Evolutionary conservation across 2,888 invertebrate species (phyloP), one percentile per base, ranked within the genome.

Genomic region (Agonopterix alstromeriana): DNA sequence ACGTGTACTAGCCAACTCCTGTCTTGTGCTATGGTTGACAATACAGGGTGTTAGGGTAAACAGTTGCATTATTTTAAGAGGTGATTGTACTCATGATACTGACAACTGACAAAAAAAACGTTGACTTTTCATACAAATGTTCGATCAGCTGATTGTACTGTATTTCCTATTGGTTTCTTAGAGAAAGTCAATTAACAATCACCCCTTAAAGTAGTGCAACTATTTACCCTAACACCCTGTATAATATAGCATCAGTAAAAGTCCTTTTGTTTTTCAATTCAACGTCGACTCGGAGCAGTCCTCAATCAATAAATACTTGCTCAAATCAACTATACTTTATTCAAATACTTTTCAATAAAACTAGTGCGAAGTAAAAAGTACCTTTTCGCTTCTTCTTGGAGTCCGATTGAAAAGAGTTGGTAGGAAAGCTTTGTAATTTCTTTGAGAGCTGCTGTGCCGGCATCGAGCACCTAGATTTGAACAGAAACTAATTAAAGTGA

Each of bases 401-500:
- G 53, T 46, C 42, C 46, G 42, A 50, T 50, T 42, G 10, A 35
- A 17, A 40, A 35, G 35, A 17, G 43, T 46, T 48, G 38, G 38
- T 38, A 38, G 47, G 51, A 48, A 47, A 53, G 53, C 53, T 55
- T 51, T 53, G 65, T 71, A 75, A 78, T 77, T 78, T 78, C 75
- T 77, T 75, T 73, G 70, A 70, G 65, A 68, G 65, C 58, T 63
- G 68, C 73, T 69, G 64, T 58, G 71, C 65, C 67, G 59, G 64
- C 72, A 67, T 67, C 61, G 62, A 64, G 60, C 12, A 11, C n/a
- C 8, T 61, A 65, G 65, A 68, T 71, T 74, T 73, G 70, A 66
- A 75, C 73, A 72, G 72, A 74, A 78, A 79, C 77, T 80, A 79
- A 82, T 82, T 81, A 82, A 80, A 74, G 59, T 59, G 75, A 76